Evolutionary conservation across 2,888 invertebrate species (phyloP), one percentile per base, ranked within the genome.

Genomic region (Margaritifera margaritifera): DNA sequence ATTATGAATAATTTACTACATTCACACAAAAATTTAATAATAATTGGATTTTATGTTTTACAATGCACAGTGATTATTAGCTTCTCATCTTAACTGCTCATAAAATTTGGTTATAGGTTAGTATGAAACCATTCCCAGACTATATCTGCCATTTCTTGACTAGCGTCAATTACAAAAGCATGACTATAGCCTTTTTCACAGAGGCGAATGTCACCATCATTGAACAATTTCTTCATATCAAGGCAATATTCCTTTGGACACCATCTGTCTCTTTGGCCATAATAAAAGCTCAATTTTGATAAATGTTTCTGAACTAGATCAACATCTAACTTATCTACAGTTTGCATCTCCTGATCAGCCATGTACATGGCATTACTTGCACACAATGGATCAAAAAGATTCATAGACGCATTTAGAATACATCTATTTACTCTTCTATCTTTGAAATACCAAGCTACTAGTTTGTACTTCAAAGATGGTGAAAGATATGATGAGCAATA

Each of bases 231-330:
- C 74, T 91, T 92, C 69, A 97, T 89, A 73, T 94, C 92, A 42
- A 93, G 90, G 86, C 93, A 95, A 86, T 94, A 95, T 56, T 91
- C 89, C 0, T 92, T 81, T 0, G 97, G 97, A 64, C 93, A 94
- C 98, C 98, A 98, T 11, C 92, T 92, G 90, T 98, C 98, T 4
- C 87, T 92, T 6, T 91, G 90, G 18, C 95, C 94, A 88, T 96
- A 98, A 86, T 95, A 94, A 62, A 97, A 92, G 86, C 93, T 94
- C 3, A 96, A 90, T 81, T 93, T 93, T 20, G 92, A 88, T n/a
- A 91, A 81, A 86, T 94, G 91, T 42, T 90, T 88, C 24, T 90
- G 86, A 59, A 97, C 90, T 59, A 92, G 89, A 8, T 92, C 91
- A 67, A 90, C 89, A 82, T 97, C 94, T 54, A 95, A 89, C 56